Percentiles rank a stretch among this genome's conserved stretches.
These are phyloP conservation scores for Nemurella pictetii DNA, from an alignment of 2,888 invertebrate species.

Conservation along the genomic window DNA sequence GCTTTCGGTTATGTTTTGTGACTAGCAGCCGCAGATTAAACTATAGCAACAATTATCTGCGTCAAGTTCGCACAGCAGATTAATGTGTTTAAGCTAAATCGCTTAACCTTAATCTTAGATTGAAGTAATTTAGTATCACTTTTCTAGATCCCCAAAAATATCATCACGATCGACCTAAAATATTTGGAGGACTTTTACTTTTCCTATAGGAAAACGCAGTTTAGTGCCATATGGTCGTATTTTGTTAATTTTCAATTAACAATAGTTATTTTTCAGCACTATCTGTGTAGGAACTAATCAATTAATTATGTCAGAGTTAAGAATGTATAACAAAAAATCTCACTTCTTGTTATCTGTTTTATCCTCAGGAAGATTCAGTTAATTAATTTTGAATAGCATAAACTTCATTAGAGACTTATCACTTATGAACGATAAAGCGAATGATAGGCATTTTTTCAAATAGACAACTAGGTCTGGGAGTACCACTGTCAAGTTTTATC, in stretches of 20 bases:
- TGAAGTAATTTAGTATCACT: background rate
- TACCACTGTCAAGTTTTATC: background rate
- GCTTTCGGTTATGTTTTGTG: background rate
- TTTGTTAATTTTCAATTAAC: background rate
- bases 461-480: background rate
- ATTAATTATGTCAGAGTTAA: too few species aligned
- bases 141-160: background rate
- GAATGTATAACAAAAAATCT: too few species aligned
- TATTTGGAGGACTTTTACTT: constrained; percentile 10
- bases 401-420: background rate
- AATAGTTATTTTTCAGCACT: too few species aligned
- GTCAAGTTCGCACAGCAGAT: background rate
- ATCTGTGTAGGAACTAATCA: too few species aligned
- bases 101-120: background rate
- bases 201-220: background rate
- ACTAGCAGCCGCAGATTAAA: background rate
- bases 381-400: background rate
- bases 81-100: background rate
- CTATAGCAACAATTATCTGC: background rate
- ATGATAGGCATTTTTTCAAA: background rate
- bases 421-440: background rate
- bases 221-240: background rate
- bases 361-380: too few species aligned
- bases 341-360: too few species aligned
- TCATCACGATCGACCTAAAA: constrained; percentile 22